phyloP scores from a whole-genome alignment of 2,113 vertebrate genomes.

The Ptychochromis oligacanthus region DNA sequence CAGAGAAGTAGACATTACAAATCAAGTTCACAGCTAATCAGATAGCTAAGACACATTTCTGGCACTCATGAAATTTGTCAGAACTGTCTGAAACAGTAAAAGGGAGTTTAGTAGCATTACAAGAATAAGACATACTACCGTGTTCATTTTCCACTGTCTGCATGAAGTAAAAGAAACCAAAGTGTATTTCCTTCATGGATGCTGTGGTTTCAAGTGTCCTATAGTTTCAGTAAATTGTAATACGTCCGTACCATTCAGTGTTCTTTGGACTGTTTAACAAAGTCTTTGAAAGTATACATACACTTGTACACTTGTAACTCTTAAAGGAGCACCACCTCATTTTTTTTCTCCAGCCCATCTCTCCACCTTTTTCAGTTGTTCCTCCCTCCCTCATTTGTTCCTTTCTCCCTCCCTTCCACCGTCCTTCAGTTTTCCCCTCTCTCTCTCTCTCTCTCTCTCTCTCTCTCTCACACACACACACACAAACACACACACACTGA shows the following conservation, averaged over 20 bases:
- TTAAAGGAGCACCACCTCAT: conserved; percentile 47
- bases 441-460: conserved; percentile 6
- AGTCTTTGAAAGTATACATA: conserved; percentile 21
- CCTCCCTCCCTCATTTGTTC: conserved; percentile 39
- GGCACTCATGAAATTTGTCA: background rate
- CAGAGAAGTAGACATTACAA: conserved; percentile 28
- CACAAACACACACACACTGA: too few species aligned
- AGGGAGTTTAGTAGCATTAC: background rate
- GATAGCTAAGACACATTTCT: conserved; percentile 18
- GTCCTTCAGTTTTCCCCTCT: conserved; percentile 20
- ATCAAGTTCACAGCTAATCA: conserved; percentile 14
- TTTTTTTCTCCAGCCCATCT: conserved; percentile 46
- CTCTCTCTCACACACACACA: background rate
- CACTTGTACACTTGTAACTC: conserved; percentile 27
- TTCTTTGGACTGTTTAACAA: conserved; percentile 6
- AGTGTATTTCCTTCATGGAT: conserved; percentile 36
- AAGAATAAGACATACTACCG: conserved; percentile 51
- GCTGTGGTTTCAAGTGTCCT: conserved; percentile 6
- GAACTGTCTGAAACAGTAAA: background rate
- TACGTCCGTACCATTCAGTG: conserved; percentile 21
- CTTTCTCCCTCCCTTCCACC: conserved; percentile 43
- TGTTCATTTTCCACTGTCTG: conserved; percentile 44
- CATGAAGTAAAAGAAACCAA: conserved; percentile 22
- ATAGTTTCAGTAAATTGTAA: conserved; percentile 35
- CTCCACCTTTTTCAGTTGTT: conserved; percentile 60